Percentiles rank a stretch among this genome's conserved stretches.
phyloP scores from a whole-genome alignment of 2,113 vertebrate genomes.

The Neomonachus schauinslandi region DNA sequence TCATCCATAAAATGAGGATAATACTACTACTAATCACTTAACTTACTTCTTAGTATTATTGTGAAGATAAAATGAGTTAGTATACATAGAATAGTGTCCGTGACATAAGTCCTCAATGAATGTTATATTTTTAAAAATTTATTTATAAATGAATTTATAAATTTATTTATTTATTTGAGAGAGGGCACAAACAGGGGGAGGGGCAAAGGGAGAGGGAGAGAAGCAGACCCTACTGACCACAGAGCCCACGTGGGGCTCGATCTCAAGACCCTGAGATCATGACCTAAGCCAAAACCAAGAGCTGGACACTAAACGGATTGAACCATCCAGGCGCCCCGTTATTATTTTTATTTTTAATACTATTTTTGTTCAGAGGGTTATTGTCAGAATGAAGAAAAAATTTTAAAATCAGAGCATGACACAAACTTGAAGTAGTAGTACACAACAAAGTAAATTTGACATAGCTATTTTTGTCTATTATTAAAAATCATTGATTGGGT shows the following conservation, averaged over 20 bases:
- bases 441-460: background rate
- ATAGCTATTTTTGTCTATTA: background rate
- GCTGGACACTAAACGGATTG: background rate
- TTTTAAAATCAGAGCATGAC: background rate
- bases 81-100: background rate
- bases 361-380: background rate
- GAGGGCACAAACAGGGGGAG: background rate
- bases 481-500: background rate
- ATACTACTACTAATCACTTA: background rate
- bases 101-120: background rate
- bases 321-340: background rate
- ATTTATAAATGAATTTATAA: background rate
- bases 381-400: background rate
- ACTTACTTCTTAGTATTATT: background rate
- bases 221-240: background rate
- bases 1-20: background rate
- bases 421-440: background rate
- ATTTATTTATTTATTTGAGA: background rate
- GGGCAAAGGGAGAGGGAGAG: background rate
- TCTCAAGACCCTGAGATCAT: background rate
- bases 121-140: background rate
- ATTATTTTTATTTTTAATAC: slow-evolving; percentile 21
- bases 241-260: background rate
- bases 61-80: background rate
- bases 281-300: background rate